phyloP scores from a whole-genome alignment of 2,797 vertebrate species.

The Gastrophryne carolinensis region DNA sequence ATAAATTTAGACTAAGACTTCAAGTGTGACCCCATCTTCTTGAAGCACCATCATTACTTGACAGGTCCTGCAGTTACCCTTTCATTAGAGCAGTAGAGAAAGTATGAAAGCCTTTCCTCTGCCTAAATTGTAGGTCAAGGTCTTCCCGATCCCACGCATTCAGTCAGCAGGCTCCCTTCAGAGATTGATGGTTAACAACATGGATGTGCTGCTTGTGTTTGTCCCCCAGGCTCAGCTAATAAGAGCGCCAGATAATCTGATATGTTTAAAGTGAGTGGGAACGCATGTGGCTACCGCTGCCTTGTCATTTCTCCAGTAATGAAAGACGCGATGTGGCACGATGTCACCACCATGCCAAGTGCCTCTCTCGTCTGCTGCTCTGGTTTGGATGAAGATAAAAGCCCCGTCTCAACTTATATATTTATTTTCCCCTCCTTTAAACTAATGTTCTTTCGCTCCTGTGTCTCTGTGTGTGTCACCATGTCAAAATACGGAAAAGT shows the following conservation, averaged over 20 bases:
- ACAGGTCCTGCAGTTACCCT: not conserved
- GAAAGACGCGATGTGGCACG: constrained; percentile 1
- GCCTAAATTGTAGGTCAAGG: not conserved
- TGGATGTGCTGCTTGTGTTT: not conserved
- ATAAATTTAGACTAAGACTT: not conserved
- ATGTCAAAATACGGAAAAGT: constrained; percentile 1
- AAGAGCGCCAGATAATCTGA: not conserved
- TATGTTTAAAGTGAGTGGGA: not conserved
- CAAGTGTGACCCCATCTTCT: not conserved
- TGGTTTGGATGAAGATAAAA: constrained; percentile 7
- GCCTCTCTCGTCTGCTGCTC: not conserved
- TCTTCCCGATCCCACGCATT: not conserved
- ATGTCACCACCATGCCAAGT: constrained; percentile 8
- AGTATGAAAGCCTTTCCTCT: not conserved
- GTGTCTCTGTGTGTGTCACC: not conserved
- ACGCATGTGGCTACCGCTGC: constrained; percentile 1
- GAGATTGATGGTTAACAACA: not conserved
- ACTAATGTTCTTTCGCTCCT: not conserved
- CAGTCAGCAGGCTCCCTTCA: not conserved
- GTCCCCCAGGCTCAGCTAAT: constrained; percentile 19
- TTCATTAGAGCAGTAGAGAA: not conserved
- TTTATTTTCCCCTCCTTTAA: not conserved
- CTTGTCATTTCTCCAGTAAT: not conserved
- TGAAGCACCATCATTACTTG: not conserved
- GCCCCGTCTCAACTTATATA: not conserved